Evolutionary conservation across 2,113 vertebrate genomes (phyloP).

Genomic region (Calidris pugnax): DNA sequence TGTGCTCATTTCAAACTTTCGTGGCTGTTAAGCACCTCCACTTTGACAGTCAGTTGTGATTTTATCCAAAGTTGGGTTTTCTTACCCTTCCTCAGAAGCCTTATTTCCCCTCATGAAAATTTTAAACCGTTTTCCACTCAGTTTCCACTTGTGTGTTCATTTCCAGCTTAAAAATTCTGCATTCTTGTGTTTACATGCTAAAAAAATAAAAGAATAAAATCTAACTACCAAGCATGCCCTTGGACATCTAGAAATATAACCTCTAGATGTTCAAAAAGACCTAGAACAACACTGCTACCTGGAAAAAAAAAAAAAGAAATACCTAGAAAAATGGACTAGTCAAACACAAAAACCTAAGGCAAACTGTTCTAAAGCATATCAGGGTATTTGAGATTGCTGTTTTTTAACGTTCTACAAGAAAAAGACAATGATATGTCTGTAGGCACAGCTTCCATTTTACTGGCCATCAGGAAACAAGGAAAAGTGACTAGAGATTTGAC

Average conservation of each 20-base stretch:
- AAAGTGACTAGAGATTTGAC: neutral
- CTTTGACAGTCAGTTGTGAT: neutral
- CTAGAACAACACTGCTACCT: neutral
- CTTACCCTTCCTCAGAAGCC: neutral
- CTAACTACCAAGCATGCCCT: no score
- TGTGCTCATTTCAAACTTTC: neutral
- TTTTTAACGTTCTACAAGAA: neutral
- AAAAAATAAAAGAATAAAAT: neutral
- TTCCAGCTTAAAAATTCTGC: neutral
- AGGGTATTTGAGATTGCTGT: neutral
- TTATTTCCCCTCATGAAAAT: neutral
- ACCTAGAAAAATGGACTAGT: neutral
- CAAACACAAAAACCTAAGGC: neutral
- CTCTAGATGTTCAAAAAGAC: neutral
- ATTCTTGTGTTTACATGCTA: neutral
- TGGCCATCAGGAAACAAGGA: neutral
- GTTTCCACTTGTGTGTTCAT: neutral
- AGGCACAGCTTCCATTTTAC: neutral
- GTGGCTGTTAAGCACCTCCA: neutral
- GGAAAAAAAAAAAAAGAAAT: neutral
- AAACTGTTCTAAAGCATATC: neutral
- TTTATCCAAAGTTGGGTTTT: neutral
- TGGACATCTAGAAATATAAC: neutral
- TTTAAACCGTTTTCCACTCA: neutral
- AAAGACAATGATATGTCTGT: neutral